Percentiles rank a stretch among this genome's conserved stretches.
Evolutionary conservation across 2,113 vertebrate genomes (phyloP).

Genomic region (Dicaeum eximium): DNA sequence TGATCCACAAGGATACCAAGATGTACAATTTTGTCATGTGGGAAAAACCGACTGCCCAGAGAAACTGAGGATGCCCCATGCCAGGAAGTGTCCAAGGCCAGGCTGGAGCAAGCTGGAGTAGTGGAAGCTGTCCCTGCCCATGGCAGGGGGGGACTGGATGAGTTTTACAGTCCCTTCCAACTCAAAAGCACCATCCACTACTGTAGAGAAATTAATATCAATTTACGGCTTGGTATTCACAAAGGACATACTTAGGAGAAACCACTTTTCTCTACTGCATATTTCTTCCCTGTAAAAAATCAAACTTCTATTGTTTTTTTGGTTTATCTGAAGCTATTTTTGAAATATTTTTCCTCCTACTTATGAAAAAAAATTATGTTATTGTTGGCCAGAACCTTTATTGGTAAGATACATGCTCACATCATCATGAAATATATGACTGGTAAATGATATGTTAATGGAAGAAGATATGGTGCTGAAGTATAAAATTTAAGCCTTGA

Average conservation of each 20-base stretch:
- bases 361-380: conserved; percentile 1
- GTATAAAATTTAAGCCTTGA: conserved; percentile 3
- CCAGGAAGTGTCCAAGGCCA: not conserved
- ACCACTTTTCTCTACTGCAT: not conserved
- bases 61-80: not conserved
- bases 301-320: not conserved
- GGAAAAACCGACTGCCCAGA: not conserved
- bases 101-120: not conserved
- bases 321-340: conserved; percentile 22
- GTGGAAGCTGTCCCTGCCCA: not conserved
- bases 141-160: too few relatives aligned
- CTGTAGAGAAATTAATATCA: not conserved
- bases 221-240: not conserved
- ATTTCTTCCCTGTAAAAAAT: conserved; percentile 1
- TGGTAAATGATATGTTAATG: not conserved
- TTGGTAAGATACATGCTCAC: not conserved
- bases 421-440: conserved; percentile 18
- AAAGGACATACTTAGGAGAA: not conserved
- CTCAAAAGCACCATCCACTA: not conserved
- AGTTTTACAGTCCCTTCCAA: not conserved
- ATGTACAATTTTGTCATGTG: not conserved
- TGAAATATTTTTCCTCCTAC: not conserved
- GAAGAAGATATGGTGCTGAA: not conserved
- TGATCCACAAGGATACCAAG: not conserved
- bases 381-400: not conserved